A percentile compares a stretch with the other conserved stretches of the same genome.
Evolutionary conservation across 64 coral and sea anemone genomes (phyloP).

Genomic region (Pachyseris speciosa): DNA sequence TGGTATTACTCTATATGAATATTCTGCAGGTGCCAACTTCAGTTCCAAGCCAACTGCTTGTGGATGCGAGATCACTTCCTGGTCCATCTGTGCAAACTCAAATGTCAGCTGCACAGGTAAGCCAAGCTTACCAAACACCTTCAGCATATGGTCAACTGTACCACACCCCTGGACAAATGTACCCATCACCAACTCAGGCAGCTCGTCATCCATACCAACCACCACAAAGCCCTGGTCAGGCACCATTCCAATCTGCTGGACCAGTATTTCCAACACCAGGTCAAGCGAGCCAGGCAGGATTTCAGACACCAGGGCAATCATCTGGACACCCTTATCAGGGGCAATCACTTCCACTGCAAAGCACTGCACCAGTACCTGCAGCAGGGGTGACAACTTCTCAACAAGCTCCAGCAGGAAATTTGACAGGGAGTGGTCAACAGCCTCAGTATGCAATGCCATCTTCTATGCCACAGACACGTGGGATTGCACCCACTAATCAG

Average conservation of each 20-base stretch:
- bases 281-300: background rate
- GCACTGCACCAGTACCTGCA: background rate
- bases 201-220: background rate
- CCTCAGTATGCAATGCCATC: background rate
- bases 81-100: background rate
- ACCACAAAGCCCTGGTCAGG: background rate
- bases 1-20: no score
- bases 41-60: background rate
- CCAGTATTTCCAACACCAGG: background rate
- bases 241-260: background rate
- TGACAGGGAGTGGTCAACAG: constrained; percentile 9
- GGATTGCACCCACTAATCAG: background rate
- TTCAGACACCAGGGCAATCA: background rate
- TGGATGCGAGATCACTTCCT: background rate
- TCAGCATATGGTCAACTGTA: background rate
- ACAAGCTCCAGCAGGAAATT: background rate
- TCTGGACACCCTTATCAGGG: background rate
- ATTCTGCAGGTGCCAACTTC: background rate
- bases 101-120: background rate
- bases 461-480: constrained; percentile 8
- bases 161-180: background rate
- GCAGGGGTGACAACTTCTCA: background rate
- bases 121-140: constrained; percentile 22
- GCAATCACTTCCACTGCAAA: background rate
- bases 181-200: background rate